phyloP scores from a whole-genome alignment of 2,888 invertebrate species.

The Aricia artaxerxes region DNA sequence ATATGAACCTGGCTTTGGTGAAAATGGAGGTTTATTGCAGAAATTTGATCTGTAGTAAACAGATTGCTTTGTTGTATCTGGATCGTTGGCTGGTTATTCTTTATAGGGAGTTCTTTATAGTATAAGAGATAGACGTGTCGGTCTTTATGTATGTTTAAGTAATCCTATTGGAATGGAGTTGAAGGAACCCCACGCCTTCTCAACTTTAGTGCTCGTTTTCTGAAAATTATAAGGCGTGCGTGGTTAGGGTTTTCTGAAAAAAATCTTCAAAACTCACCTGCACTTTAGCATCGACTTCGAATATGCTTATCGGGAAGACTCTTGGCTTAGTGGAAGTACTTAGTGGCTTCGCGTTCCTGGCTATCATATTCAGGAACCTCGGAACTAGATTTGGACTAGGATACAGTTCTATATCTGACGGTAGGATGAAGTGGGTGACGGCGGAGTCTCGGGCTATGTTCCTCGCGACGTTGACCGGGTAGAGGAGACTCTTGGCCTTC shows the following conservation, averaged over 20 bases:
- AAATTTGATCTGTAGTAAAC: background rate
- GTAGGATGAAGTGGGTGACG: slow-evolving; percentile 89
- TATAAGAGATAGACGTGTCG: too few relatives aligned
- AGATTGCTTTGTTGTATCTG: too few relatives aligned
- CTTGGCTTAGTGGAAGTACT: slow-evolving; percentile 77
- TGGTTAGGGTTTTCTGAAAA: too few relatives aligned
- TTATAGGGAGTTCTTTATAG: too few relatives aligned
- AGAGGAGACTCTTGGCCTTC: slow-evolving; percentile 88
- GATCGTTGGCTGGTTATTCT: too few relatives aligned
- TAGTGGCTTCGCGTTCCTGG: slow-evolving; percentile 85
- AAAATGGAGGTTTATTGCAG: background rate
- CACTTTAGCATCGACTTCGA: slow-evolving; percentile 86
- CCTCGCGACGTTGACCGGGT: slow-evolving; percentile 94
- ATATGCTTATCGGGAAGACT: slow-evolving; percentile 93
- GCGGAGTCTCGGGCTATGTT: slow-evolving; percentile 93
- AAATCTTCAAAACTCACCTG: slow-evolving; percentile 52
- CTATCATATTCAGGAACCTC: slow-evolving; percentile 92
- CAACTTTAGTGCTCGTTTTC: too few relatives aligned
- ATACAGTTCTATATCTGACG: slow-evolving; percentile 95
- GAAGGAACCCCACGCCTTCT: too few relatives aligned
- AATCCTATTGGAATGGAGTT: too few relatives aligned
- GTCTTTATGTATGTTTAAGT: too few relatives aligned
- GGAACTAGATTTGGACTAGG: slow-evolving; percentile 90
- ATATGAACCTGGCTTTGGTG: background rate
- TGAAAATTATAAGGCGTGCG: too few relatives aligned